Evolutionary conservation across 2,888 invertebrate genomes (phyloP), one percentile per base, ranked within the genome.

Genomic region (Tachystola acroxantha): DNA sequence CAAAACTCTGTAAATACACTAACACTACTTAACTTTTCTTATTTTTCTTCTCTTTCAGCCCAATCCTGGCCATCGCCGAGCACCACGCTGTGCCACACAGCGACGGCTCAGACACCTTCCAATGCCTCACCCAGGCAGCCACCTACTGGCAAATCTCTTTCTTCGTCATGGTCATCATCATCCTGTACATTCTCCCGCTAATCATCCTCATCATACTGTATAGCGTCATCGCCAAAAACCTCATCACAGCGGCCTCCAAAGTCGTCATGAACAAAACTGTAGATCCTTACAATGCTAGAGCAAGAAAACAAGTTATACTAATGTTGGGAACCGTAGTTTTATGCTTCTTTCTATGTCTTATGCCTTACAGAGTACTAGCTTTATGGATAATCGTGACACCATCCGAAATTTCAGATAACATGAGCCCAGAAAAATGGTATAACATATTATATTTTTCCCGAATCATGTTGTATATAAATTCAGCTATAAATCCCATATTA

Each of bases 401-500:
- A 1, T 89, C 91, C 10, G 92, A 93, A 50, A 84, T 90, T 14
- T 84, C 94, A 25, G 81, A 89, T 28, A 88, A 89, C 34, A 82
- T 96, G 10, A 94, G 94, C 25, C 84, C 92, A 12, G 94, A 95
- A 50, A 91, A 90, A 39, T 96, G 94, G 82, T 94, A 95, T 66
- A 94, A 92, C 60, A 86, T 96, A 32, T 77, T 96, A 20, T 95
- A 94, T 69, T 94, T 96, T 66, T 93, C 94, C 45, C 89, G 96
- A 48, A 92, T 95, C 32, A 94, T 96, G 93, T 84, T 95, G 35
- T 96, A 96, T 62, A 87, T 96, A 43, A 96, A 97, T 74, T 96
- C 96, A 2, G 96, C 96, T 26, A 90, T 96, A 49, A 96, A 97
- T 75, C 96, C 96, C 0, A 93, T 96, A 50, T 82, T 97, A n/a